phyloP scores from a whole-genome alignment of 2,113 vertebrate species.

The Acanthochromis polyacanthus region DNA sequence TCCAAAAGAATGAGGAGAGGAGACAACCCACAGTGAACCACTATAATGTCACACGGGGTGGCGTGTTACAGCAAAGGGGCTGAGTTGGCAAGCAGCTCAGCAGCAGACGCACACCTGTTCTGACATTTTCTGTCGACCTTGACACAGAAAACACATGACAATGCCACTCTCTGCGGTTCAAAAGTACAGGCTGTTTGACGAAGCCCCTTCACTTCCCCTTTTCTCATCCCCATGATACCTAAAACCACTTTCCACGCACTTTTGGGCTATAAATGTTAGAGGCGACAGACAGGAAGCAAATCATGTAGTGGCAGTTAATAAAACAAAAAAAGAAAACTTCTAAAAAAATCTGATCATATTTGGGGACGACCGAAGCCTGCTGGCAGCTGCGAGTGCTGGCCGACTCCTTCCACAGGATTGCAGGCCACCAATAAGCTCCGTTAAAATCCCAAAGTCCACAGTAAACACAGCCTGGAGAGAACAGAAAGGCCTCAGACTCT shows the following conservation, averaged over 20 bases:
- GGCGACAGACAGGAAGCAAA: conserved; percentile 10
- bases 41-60: conserved; percentile 77
- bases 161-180: conserved; percentile 78
- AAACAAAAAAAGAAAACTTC: conserved; percentile 9
- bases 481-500: conserved; percentile 39
- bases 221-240: conserved; percentile 52
- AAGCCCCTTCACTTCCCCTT: conserved; percentile 54
- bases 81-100: conserved; percentile 82
- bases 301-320: conserved; percentile 33
- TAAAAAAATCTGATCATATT: conserved; percentile 10
- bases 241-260: conserved; percentile 59
- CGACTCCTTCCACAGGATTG: conserved; percentile 29
- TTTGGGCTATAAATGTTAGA: conserved; percentile 17
- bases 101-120: conserved; percentile 86
- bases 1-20: conserved; percentile 48
- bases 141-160: conserved; percentile 85
- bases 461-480: conserved; percentile 25
- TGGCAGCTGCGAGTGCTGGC: conserved; percentile 17
- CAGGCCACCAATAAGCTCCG: conserved; percentile 3
- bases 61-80: conserved; percentile 79
- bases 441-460: conserved; percentile 32
- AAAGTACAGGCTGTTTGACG: conserved; percentile 60
- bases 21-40: conserved; percentile 62
- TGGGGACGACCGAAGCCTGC: conserved; percentile 17
- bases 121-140: conserved; percentile 86